phyloP scores from a whole-genome alignment of 2,113 vertebrate genomes.

The Pangasianodon hypophthalmus region DNA sequence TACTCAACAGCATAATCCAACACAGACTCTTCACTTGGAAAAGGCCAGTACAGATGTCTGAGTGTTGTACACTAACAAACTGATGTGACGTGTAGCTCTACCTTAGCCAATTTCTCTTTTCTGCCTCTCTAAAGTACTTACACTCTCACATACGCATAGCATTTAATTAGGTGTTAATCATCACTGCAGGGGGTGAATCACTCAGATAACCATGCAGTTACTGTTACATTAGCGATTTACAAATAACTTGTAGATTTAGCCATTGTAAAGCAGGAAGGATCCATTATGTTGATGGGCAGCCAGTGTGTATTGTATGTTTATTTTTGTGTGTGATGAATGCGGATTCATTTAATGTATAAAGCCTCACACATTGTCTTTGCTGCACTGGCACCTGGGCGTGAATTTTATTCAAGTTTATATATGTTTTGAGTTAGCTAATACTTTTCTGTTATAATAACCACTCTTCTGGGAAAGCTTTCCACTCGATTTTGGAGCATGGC shows the following conservation, averaged over 20 bases:
- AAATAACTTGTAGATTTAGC: constrained; percentile 52
- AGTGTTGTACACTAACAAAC: constrained; percentile 2
- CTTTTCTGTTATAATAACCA: neutral
- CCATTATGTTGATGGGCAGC: neutral
- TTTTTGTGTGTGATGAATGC: neutral
- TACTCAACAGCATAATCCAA: constrained; percentile 27
- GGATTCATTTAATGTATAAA: neutral
- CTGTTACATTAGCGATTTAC: constrained; percentile 57
- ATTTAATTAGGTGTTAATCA: neutral
- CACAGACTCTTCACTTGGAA: constrained; percentile 27
- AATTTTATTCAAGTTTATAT: neutral
- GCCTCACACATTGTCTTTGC: neutral
- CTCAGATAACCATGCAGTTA: constrained; percentile 28
- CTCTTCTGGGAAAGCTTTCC: neutral
- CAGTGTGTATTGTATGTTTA: constrained; percentile 20
- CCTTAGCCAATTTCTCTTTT: neutral
- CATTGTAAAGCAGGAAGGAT: constrained; percentile 31
- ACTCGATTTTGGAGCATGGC: neutral
- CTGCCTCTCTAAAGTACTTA: neutral
- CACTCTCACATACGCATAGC: neutral
- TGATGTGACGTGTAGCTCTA: neutral
- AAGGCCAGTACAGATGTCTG: constrained; percentile 6
- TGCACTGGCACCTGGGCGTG: neutral
- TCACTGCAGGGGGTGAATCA: constrained; percentile 30
- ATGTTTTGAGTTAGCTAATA: no score